Conservation (phyloP, 1,140 invertebrate genomes). For the Drosophila obscura region DNA sequence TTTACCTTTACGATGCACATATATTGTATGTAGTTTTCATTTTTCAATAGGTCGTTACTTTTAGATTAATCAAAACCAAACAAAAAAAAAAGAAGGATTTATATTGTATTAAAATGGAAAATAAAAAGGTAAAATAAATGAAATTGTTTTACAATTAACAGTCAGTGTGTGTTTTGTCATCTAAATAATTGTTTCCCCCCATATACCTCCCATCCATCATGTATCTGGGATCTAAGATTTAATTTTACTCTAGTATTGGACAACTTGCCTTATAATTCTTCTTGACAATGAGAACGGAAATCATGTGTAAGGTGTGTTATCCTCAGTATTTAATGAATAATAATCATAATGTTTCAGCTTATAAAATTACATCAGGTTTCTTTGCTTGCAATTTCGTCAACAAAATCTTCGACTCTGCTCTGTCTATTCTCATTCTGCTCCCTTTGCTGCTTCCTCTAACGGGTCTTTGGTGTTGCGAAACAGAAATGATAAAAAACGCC, state of each 20-base stretch:
- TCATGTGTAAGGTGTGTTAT: conserved; percentile 46
- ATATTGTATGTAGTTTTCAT: conserved; percentile 73
- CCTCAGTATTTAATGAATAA: conserved; percentile 40
- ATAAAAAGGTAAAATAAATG: conserved; percentile 55
- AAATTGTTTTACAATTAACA: conserved; percentile 84
- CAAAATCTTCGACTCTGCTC: conserved; percentile 17
- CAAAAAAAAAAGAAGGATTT: conserved; percentile 68
- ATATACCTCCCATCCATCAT: neutral
- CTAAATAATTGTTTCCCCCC: conserved; percentile 46
- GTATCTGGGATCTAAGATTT: neutral
- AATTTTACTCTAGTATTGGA: conserved; percentile 48
- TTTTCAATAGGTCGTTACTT: conserved; percentile 62
- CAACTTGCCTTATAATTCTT: conserved; percentile 8
- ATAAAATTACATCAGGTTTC: conserved; percentile 79
- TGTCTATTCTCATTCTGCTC: conserved; percentile 15
- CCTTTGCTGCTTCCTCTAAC: conserved; percentile 12
- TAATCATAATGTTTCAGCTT: conserved; percentile 59
- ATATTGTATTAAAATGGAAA: conserved; percentile 39
- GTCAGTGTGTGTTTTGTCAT: conserved; percentile 78
- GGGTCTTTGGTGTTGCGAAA: conserved; percentile 1
- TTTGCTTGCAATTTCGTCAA: conserved; percentile 37
- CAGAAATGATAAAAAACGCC: too few relatives aligned
- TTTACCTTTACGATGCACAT: conserved; percentile 64
- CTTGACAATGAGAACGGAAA: conserved; percentile 18
- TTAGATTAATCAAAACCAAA: conserved; percentile 72